A percentile compares a stretch with the other conserved stretches of the same genome.
Conservation (phyloP, 2,113 vertebrate genomes). For the Recurvirostra avosetta region DNA sequence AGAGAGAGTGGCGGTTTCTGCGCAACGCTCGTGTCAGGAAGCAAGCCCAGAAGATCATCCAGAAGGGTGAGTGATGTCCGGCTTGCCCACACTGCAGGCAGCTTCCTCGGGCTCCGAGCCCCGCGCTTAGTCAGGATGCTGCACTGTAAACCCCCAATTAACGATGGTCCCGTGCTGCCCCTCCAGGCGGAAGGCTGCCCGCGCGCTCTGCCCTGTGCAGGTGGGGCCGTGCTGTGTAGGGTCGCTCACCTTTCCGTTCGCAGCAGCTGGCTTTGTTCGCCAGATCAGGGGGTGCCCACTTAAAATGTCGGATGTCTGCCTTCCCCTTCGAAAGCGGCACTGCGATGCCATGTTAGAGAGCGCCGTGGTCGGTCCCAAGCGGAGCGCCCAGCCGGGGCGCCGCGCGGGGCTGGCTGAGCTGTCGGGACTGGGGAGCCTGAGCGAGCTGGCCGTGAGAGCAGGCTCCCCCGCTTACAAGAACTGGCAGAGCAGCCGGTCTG, state of each 20-base stretch:
- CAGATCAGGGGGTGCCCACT: accelerated
- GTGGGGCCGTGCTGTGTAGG: not conserved
- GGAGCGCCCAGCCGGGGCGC: accelerated
- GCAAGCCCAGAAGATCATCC: conserved; percentile 87
- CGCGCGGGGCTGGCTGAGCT: accelerated
- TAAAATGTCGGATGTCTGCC: not conserved
- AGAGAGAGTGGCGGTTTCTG: conserved; percentile 94
- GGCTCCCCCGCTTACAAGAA: not conserved
- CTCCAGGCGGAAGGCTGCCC: accelerated
- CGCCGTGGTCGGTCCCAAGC: accelerated
- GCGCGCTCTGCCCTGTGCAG: accelerated
- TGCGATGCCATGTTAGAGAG: accelerated
- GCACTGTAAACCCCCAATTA: accelerated
- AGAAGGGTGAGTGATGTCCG: conserved; percentile 79
- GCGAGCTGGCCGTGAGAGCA: not conserved
- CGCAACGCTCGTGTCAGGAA: conserved; percentile 86
- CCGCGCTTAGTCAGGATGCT: accelerated
- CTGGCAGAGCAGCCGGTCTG: not conserved
- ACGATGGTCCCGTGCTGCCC: accelerated
- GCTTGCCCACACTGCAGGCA: not conserved
- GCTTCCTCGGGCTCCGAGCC: not conserved
- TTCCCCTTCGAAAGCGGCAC: not conserved
- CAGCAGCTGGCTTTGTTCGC: not conserved
- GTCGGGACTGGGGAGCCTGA: not conserved
- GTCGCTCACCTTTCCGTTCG: accelerated